Base-by-base conservation (phyloP, 2,797 vertebrate species). In the Helicolenus hilgendorfi region DNA sequence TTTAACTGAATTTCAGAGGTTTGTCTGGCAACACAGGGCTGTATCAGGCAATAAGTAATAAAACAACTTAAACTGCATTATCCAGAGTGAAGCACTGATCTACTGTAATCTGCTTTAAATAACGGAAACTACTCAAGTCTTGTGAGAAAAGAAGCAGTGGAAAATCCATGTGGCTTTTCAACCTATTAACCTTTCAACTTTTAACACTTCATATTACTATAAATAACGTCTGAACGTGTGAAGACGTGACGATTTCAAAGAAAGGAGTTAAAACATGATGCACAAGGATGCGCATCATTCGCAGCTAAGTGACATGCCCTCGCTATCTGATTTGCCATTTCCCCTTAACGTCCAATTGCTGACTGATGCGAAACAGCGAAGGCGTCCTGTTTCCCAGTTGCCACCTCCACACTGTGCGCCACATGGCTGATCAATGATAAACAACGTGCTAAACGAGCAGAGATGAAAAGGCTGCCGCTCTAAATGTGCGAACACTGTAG, bases 311-410 rank as follows among this genome's bases (percentile, higher is more conserved):
- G 33, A 38, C 18, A 58, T 67, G 60, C 22, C 26, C 11, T 80
- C 29, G 7, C 14, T 93, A 95, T 96, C 95, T 92, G 93, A 95
- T 96, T 81, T 80, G 56, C 41, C 62, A 88, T 86, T 91, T 93
- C 86, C 85, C 85, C 70, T 22, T 86, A 11, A 87, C 62, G 64
- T 36, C 20, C 15, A 62, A 64, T 3, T 72, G 89, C 64, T 93
- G 82, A 87, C 45, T 71, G 83, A 65, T 11, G 72, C 1, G 11
- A 63, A 92, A 86, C 72, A 77, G 26, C 22, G 73, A 88, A 13
- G 64, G 71, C n/a, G 27, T 89, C 41, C 36, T 79, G 65, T 91
- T 90, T 89, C 26, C 69, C n/a, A 77, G 67, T 74, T 85, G 77
- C 84, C 84, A 88, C 79, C 72, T 80, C 88, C 67, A 63, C 72